Conservation (phyloP, 2,888 invertebrate genomes). For the Herminia tarsipennalis region DNA sequence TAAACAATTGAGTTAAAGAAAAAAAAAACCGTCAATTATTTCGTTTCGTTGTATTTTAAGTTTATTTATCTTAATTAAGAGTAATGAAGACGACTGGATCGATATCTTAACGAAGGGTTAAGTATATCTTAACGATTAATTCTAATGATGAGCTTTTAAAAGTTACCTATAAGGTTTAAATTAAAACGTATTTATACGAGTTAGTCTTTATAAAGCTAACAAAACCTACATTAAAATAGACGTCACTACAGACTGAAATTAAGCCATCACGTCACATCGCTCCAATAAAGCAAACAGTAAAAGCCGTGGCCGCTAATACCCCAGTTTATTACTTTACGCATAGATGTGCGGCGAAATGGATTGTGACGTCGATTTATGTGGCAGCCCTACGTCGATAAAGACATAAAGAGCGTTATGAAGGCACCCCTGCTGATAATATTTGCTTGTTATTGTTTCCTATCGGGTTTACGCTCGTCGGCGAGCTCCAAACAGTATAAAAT, state of each 20-base stretch:
- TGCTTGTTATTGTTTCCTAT: conserved; percentile 61
- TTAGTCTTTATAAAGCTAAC: background rate
- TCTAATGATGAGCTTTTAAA: too few relatives aligned
- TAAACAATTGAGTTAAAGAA: too few relatives aligned
- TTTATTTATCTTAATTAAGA: too few relatives aligned
- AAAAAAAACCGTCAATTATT: too few relatives aligned
- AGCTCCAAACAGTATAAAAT: conserved; percentile 20
- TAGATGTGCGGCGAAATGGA: conserved; percentile 25
- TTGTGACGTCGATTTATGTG: conserved; percentile 37
- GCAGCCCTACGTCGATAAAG: conserved; percentile 53
- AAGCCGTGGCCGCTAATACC: conserved; percentile 10
- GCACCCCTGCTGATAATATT: conserved; percentile 61
- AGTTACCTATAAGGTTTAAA: too few relatives aligned
- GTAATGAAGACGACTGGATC: too few relatives aligned
- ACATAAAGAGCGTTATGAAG: conserved; percentile 64
- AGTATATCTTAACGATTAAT: too few relatives aligned
- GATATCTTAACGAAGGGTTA: too few relatives aligned
- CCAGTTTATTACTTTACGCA: conserved; percentile 21
- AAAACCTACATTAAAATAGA: background rate
- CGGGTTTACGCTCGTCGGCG: conserved; percentile 45
- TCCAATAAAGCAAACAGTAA: conserved; percentile 14
- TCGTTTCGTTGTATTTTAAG: too few relatives aligned
- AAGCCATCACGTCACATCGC: conserved; percentile 6
- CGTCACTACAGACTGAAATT: background rate
- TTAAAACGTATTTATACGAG: too few relatives aligned